Percentiles rank a stretch among this genome's conserved stretches.
Evolutionary conservation across 2,797 vertebrate species (phyloP).

Genomic region (Petrocephalus sullivani): DNA sequence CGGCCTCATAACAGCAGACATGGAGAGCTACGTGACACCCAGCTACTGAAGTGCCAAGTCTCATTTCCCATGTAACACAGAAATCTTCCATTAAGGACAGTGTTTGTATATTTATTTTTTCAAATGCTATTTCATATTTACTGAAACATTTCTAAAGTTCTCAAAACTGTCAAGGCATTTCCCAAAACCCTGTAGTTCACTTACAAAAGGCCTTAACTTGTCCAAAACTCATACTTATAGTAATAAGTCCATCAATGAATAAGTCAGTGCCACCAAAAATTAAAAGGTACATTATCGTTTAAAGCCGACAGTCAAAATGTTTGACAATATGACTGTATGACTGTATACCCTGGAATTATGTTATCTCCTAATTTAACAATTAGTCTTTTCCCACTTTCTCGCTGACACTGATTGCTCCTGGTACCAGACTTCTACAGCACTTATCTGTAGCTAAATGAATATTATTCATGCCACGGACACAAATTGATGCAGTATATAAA

Average conservation of each 20-base stretch:
- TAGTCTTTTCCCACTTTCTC: not conserved
- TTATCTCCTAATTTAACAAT: not conserved
- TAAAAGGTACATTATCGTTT: not conserved
- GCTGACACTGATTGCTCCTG: not conserved
- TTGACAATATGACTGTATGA: not conserved
- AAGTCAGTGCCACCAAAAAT: not conserved
- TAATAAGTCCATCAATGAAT: not conserved
- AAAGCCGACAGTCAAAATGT: too few relatives aligned
- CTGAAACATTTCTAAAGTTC: not conserved
- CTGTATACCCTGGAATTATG: not conserved
- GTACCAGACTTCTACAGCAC: not conserved
- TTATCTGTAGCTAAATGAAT: not conserved
- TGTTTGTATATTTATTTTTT: not conserved
- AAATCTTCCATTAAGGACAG: not conserved
- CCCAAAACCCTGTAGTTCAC: not conserved
- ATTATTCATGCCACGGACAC: not conserved
- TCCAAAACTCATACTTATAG: not conserved
- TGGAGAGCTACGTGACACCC: conserved; percentile 36
- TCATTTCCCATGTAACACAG: not conserved
- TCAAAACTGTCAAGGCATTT: not conserved
- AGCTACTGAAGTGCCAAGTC: conserved; percentile 1
- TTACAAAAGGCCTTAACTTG: not conserved
- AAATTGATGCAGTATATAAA: not conserved
- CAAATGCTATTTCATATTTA: not conserved
- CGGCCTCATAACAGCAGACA: conserved; percentile 21